phyloP scores from a whole-genome alignment of 2,888 invertebrate genomes.

The Boloria euphrosyne region DNA sequence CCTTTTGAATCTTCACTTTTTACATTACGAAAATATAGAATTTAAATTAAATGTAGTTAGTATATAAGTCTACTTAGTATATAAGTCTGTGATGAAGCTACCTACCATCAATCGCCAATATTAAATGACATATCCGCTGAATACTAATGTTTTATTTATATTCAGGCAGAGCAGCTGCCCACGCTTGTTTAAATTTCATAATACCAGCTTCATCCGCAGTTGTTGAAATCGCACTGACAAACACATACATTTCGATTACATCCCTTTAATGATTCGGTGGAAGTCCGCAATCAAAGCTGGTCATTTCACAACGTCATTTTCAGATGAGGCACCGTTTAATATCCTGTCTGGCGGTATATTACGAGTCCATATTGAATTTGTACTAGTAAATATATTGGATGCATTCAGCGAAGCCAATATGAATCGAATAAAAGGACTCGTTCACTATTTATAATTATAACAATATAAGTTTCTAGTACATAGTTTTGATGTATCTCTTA shows the following conservation, averaged over 20 bases:
- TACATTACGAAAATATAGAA: too few relatives aligned
- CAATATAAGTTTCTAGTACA: too few relatives aligned
- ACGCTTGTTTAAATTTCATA: not conserved
- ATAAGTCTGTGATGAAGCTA: too few relatives aligned
- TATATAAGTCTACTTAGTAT: too few relatives aligned
- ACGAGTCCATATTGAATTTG: not conserved
- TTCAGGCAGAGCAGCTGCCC: not conserved
- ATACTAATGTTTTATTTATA: conserved; percentile 15
- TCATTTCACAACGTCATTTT: conserved; percentile 12
- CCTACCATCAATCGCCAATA: not conserved
- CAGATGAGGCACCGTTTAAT: conserved; percentile 8
- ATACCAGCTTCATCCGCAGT: not conserved
- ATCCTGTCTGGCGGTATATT: conserved; percentile 11
- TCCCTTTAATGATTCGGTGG: conserved; percentile 20
- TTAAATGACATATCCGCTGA: conserved; percentile 4
- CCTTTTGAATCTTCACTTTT: too few relatives aligned
- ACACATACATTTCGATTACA: conserved; percentile 24
- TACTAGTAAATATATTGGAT: not conserved
- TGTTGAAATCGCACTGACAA: conserved; percentile 24
- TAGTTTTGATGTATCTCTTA: too few relatives aligned
- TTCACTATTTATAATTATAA: too few relatives aligned
- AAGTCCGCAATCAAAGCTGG: conserved; percentile 10
- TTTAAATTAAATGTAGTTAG: too few relatives aligned
- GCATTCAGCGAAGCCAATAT: not conserved
- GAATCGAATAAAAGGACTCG: too few relatives aligned